Conservation (phyloP, 2,797 vertebrate species). For the Miichthys miiuy region DNA sequence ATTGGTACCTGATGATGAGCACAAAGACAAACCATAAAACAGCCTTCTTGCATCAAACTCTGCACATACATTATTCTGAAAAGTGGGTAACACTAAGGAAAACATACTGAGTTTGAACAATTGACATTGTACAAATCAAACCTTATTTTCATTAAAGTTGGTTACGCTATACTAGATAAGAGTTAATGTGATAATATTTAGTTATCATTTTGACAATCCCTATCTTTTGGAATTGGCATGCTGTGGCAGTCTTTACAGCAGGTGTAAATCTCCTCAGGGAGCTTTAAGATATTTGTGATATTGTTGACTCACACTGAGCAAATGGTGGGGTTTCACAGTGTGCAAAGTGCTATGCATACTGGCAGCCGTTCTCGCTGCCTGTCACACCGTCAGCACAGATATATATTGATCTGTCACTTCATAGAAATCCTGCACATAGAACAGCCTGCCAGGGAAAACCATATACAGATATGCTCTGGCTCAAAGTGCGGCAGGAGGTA, state of each 20-base stretch:
- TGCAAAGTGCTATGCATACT: slow-evolving; percentile 18
- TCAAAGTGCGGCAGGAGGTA: slow-evolving; percentile 25
- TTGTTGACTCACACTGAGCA: slow-evolving; percentile 39
- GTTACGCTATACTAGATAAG: not conserved
- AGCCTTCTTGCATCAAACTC: too few relatives aligned
- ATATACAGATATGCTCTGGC: slow-evolving; percentile 19
- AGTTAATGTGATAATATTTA: not conserved
- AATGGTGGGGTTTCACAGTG: slow-evolving; percentile 27
- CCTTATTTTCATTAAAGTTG: not conserved
- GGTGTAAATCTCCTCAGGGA: slow-evolving; percentile 32
- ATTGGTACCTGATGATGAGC: too few relatives aligned
- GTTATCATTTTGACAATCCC: not conserved
- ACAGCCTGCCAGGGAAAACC: slow-evolving; percentile 24
- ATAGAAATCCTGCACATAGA: slow-evolving; percentile 30
- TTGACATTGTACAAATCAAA: not conserved
- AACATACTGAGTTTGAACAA: too few relatives aligned
- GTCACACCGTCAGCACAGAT: slow-evolving; percentile 28
- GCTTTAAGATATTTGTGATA: slow-evolving; percentile 41
- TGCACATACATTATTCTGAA: too few relatives aligned
- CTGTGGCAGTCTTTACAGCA: not conserved
- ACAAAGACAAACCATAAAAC: too few relatives aligned
- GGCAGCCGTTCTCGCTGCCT: slow-evolving; percentile 5
- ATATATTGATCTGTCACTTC: slow-evolving; percentile 55
- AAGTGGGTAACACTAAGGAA: too few relatives aligned
- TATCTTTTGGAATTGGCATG: not conserved